A percentile compares a stretch with the other conserved stretches of the same genome.
Evolutionary conservation across 1,140 invertebrate genomes (phyloP).

Genomic region (Leptopilina clavipes): DNA sequence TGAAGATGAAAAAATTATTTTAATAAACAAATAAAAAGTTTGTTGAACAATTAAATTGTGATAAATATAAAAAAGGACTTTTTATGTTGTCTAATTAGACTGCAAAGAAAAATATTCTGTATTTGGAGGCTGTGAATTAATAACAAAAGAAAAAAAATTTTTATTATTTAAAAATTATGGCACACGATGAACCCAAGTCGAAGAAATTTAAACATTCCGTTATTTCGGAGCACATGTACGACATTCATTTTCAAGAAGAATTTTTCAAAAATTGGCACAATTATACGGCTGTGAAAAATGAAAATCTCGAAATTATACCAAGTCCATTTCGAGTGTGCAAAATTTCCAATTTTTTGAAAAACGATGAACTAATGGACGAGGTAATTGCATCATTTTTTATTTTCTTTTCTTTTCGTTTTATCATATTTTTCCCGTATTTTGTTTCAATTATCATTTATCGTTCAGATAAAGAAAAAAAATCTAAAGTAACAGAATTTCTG

Average conservation of each 20-base stretch:
- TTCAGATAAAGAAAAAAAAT: too few species aligned
- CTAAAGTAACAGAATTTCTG: too few species aligned
- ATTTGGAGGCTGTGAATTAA: conserved; percentile 2
- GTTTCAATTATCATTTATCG: not conserved
- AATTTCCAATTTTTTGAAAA: conserved; percentile 77
- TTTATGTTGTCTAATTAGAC: conserved; percentile 1
- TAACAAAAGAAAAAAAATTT: not conserved
- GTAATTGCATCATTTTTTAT: not conserved
- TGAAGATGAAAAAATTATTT: not conserved
- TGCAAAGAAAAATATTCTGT: not conserved
- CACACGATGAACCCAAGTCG: conserved; percentile 42
- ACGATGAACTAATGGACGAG: conserved; percentile 75
- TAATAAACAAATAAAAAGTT: not conserved
- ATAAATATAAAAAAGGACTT: not conserved
- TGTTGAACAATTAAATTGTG: conserved; percentile 10
- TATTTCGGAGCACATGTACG: conserved; percentile 59
- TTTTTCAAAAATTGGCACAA: conserved; percentile 66
- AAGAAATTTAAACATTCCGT: conserved; percentile 54
- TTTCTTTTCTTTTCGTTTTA: not conserved
- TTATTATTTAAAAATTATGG: conserved; percentile 44
- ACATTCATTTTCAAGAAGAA: conserved; percentile 55
- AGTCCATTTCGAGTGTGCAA: conserved; percentile 77
- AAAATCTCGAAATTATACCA: conserved; percentile 67
- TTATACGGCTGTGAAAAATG: conserved; percentile 51
- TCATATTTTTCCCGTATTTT: not conserved